Conservation (phyloP, 2,888 invertebrate genomes). For the Yponomeuta plumbellus region DNA sequence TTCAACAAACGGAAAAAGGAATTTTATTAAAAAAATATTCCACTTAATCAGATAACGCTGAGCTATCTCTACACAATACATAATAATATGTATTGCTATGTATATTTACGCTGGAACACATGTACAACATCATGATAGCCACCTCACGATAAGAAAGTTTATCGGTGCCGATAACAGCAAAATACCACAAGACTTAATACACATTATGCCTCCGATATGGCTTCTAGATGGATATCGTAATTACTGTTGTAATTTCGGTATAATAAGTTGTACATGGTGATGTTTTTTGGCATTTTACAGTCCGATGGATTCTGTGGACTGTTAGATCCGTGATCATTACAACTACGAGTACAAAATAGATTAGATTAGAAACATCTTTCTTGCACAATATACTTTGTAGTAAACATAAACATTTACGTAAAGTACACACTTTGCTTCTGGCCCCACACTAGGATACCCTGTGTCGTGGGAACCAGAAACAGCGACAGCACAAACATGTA, state of each 20-base stretch:
- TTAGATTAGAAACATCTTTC: no score
- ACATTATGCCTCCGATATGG: background rate
- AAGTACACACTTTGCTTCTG: no score
- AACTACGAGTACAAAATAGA: no score
- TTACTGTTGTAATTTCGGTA: background rate
- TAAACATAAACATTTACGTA: no score
- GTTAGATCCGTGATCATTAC: no score
- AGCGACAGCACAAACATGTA: no score
- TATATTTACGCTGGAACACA: background rate
- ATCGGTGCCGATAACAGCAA: constrained; percentile 1
- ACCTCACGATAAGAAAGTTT: constrained; percentile 13
- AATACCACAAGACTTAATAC: background rate
- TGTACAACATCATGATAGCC: constrained; percentile 12
- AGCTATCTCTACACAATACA: background rate
- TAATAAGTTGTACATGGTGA: background rate
- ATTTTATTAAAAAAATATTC: background rate
- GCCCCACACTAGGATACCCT: no score
- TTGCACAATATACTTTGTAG: no score
- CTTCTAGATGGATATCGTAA: constrained; percentile 4
- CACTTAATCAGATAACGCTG: constrained; percentile 3
- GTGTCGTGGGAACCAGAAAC: no score
- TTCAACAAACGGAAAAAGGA: background rate
- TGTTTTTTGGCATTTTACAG: no score
- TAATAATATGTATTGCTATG: constrained; percentile 6
- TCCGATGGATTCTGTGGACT: no score